Conservation (phyloP, 2,888 invertebrate species). For the Brenthis hecate region DNA sequence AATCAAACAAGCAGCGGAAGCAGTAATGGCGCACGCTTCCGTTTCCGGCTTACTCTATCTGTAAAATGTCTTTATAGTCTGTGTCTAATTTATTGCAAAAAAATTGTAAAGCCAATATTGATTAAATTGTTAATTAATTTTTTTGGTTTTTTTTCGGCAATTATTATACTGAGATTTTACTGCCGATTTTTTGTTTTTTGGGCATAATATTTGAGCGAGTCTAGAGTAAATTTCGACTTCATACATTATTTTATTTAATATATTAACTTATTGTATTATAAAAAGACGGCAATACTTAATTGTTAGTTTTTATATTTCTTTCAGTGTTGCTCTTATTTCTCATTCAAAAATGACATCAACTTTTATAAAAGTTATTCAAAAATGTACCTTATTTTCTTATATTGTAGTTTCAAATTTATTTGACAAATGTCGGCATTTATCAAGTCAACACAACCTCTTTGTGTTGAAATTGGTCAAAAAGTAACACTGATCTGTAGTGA, state of each 20-base stretch:
- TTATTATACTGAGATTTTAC: too few relatives aligned
- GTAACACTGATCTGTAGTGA: constrained; percentile 51
- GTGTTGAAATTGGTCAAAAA: constrained; percentile 6
- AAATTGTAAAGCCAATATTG: constrained; percentile 1
- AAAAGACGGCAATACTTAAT: too few relatives aligned
- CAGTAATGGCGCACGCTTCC: constrained; percentile 95
- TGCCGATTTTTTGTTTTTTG: too few relatives aligned
- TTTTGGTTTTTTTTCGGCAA: too few relatives aligned
- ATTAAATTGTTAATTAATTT: background rate
- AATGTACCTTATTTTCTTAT: background rate
- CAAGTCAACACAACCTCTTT: background rate
- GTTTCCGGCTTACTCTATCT: constrained; percentile 85
- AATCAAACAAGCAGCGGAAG: constrained; percentile 94
- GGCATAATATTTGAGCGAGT: too few relatives aligned
- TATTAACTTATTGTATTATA: too few relatives aligned
- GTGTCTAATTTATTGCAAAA: constrained; percentile 3
- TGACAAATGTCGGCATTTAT: constrained; percentile 6
- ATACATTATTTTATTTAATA: too few relatives aligned
- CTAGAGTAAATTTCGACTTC: too few relatives aligned
- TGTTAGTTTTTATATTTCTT: too few relatives aligned
- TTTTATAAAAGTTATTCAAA: too few relatives aligned
- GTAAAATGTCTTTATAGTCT: constrained; percentile 7
- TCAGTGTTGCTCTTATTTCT: too few relatives aligned
- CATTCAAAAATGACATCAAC: too few relatives aligned
- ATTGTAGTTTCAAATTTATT: background rate